Conservation (phyloP, 2,113 vertebrate genomes). For the Lepus europaeus region DNA sequence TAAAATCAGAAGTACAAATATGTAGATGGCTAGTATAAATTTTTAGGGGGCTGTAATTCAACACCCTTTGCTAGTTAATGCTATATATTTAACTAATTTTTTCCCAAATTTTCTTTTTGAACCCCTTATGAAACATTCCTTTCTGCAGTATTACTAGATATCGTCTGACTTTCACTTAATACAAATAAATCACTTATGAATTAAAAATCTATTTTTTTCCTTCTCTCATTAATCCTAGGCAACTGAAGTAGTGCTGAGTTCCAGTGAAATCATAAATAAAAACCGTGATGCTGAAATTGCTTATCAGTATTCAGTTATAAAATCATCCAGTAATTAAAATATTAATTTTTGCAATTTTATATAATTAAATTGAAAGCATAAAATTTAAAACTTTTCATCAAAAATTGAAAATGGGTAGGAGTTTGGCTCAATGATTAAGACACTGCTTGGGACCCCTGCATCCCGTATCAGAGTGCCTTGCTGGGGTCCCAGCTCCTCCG, state of each 20-base stretch:
- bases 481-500: no score
- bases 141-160: background rate
- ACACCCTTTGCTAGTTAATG: background rate
- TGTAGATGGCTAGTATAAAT: background rate
- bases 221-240: background rate
- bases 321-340: constrained; percentile 1
- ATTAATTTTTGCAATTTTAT: background rate
- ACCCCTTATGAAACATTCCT: background rate
- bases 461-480: no score
- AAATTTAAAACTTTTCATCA: background rate
- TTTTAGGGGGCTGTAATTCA: no score
- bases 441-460: no score
- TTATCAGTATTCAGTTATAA: constrained; percentile 7
- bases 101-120: background rate
- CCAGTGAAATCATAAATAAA: background rate
- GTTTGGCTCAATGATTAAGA: no score
- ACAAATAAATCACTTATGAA: background rate
- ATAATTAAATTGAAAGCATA: background rate
- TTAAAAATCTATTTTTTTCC: constrained; percentile 17
- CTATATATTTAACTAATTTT: background rate
- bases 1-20: background rate
- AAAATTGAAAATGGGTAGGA: background rate
- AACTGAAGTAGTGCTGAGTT: background rate
- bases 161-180: background rate
- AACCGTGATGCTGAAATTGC: background rate